These are phyloP conservation scores for Cistogaster globosa DNA, from an alignment of 2,888 invertebrate species.

Conservation along the genomic window DNA sequence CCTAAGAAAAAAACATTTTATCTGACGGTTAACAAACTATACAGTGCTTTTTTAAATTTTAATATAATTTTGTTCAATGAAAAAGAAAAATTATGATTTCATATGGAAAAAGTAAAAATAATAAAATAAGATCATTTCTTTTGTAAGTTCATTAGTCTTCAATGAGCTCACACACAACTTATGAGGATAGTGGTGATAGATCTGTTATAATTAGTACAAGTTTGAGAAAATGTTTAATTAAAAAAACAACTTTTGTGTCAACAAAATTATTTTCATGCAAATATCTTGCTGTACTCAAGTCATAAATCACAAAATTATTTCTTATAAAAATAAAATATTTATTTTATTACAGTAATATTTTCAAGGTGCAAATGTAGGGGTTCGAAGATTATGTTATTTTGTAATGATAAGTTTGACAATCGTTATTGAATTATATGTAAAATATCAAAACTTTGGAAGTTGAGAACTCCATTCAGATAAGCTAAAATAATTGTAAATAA, in stretches of 20 bases:
- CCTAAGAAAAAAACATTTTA: background rate
- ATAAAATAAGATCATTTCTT: slow-evolving; percentile 2
- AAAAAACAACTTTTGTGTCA: slow-evolving; percentile 42
- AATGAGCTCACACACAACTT: slow-evolving; percentile 27
- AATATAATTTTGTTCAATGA: slow-evolving; percentile 37
- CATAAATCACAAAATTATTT: too few relatives aligned
- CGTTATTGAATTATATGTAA: too few relatives aligned
- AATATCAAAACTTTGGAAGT: too few relatives aligned
- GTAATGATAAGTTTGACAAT: too few relatives aligned
- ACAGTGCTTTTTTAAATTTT: background rate
- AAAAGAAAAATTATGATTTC: background rate
- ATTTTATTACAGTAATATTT: too few relatives aligned
- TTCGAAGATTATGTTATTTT: too few relatives aligned
- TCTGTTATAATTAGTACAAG: background rate
- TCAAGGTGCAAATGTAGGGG: too few relatives aligned
- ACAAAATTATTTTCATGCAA: background rate
- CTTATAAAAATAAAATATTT: too few relatives aligned
- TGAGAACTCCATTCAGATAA: too few relatives aligned
- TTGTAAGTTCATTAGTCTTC: slow-evolving; percentile 51
- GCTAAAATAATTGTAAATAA: too few relatives aligned
- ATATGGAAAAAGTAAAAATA: slow-evolving; percentile 2
- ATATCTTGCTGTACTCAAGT: slow-evolving; percentile 40
- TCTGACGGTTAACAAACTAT: too few relatives aligned
- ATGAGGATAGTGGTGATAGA: background rate
- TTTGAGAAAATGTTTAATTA: slow-evolving; percentile 50